Base-by-base conservation (phyloP, 2,113 vertebrate genomes). In the Jaculus jaculus region DNA sequence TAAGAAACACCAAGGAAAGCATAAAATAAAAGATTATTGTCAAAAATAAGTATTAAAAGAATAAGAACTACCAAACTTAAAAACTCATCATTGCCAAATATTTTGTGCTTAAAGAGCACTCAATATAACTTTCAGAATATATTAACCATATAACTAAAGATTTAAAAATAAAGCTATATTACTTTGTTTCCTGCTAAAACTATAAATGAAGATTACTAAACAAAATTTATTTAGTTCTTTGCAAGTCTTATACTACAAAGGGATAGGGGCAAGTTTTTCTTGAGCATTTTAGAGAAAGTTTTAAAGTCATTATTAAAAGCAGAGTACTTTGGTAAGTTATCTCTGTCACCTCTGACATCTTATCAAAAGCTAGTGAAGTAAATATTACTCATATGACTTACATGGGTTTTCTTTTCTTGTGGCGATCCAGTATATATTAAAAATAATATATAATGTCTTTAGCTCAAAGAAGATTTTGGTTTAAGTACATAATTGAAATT, bases 1-100 rank as follows among this genome's bases (percentile, higher is more conserved):
- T 96, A 94, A 94, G 92, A 97, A 97, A 93, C 95, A 97, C 91
- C 96, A 98, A 98, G 94, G 94, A 97, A 97, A 93, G 75, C 91
- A 96, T 78, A 86, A 93, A 97, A 94, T 86, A 97, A 98, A 96
- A 85, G 87, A 71, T 95, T 97, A 93, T 95, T 97, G 88, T 90
- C 87, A 97, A 95, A 83, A 98, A 96, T 82, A 93, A 89, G 97
- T 60, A 95, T 97, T 92, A 81, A 94, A 92, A 83, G 30, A 96
- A 95, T 91, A 93, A 97, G 95, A 98, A 97, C 96, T 92, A 79
- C 7, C 95, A 65, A 18, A 65, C 81, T 54, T 94, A 96, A 94
- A 96, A 94, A 93, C 75, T 72, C 39, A 95, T 21, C 95, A 68
- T 34, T 74, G n/a, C 28, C 13, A 17, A 93, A 96, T 78, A 90